Conservation (phyloP, 2,888 invertebrate genomes). For the Physocephala rufipes region DNA sequence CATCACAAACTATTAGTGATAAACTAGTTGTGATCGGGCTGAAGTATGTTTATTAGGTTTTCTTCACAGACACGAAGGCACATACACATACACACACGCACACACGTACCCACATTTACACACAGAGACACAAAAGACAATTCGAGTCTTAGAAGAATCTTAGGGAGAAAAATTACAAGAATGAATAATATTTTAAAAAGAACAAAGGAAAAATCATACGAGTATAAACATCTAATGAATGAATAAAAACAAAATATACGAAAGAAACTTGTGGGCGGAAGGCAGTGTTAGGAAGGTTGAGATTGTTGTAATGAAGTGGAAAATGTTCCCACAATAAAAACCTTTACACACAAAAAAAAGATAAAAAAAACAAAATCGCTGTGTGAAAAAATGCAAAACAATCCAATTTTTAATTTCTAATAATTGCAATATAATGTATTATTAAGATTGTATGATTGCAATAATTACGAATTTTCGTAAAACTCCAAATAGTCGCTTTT, state of each 20-base stretch:
- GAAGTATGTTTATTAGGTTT: no score
- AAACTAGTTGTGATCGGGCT: no score
- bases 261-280: background rate
- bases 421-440: no score
- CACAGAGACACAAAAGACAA: no score
- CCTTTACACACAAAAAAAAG: background rate
- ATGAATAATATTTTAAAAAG: background rate
- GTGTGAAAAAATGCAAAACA: background rate
- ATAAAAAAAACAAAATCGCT: no score
- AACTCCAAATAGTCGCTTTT: no score
- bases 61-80: no score
- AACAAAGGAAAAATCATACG: background rate
- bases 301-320: background rate
- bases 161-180: background rate
- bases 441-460: background rate
- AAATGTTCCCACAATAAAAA: constrained; percentile 1
- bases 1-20: no score
- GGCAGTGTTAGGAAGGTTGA: background rate
- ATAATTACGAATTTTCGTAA: background rate
- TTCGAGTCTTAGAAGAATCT: background rate
- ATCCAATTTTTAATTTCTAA: background rate
- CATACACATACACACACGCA: no score
- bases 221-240: background rate
- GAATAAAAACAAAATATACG: background rate
- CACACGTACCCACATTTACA: no score